These are phyloP conservation scores for Microcebus tavaratra DNA, from an alignment of 2,113 vertebrate species.

Conservation along the genomic window DNA sequence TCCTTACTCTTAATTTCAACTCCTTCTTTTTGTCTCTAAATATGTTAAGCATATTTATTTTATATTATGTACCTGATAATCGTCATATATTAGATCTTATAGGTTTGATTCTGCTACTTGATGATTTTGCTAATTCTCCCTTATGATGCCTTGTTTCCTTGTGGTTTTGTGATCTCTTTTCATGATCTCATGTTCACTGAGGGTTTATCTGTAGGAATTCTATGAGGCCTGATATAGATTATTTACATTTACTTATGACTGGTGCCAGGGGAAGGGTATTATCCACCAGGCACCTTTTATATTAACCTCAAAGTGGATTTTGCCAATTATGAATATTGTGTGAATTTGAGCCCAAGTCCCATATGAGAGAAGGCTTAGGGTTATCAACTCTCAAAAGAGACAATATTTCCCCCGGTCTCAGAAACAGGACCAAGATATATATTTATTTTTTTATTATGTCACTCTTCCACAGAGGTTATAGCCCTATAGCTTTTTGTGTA, in stretches of 20 bases:
- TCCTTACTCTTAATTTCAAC: background rate
- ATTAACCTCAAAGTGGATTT: background rate
- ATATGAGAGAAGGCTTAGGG: background rate
- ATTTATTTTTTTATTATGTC: background rate
- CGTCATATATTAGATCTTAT: background rate
- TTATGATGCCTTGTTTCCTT: background rate
- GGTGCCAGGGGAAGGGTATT: background rate
- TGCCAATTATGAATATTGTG: background rate
- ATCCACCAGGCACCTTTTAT: background rate
- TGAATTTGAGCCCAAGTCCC: background rate
- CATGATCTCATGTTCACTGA: background rate
- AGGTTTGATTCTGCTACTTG: background rate
- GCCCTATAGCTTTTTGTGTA: background rate
- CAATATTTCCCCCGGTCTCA: background rate
- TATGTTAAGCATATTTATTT: background rate
- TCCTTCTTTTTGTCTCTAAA: background rate
- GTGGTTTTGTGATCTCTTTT: background rate
- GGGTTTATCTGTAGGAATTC: background rate
- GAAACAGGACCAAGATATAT: background rate
- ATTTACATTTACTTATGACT: background rate
- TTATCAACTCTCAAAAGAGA: constrained; percentile 12
- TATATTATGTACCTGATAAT: background rate
- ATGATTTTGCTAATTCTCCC: background rate
- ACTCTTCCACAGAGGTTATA: background rate
- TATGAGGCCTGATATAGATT: background rate